Evolutionary conservation across 2,113 vertebrate genomes (phyloP).

Genomic region (Xyliphius kryptos): DNA sequence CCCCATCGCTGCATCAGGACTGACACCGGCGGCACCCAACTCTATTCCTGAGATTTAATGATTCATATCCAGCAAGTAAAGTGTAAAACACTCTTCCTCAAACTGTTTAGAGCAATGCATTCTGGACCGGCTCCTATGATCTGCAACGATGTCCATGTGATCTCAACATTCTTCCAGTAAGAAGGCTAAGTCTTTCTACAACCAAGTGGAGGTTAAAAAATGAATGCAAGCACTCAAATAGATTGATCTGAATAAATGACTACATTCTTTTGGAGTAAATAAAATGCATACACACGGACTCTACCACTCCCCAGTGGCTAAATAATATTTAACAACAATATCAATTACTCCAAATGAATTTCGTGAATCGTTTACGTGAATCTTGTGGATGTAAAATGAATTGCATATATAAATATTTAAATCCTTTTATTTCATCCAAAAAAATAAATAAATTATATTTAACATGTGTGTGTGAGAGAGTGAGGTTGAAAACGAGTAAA

Average conservation of each 20-base stretch:
- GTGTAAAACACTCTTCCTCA: not conserved
- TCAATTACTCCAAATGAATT: not conserved
- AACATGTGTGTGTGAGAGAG: too few species aligned
- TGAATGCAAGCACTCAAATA: too few species aligned
- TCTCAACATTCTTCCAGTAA: not conserved
- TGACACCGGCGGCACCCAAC: not conserved
- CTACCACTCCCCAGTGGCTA: not conserved
- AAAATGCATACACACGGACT: not conserved
- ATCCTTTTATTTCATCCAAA: not conserved
- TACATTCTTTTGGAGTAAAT: not conserved
- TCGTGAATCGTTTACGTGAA: not conserved
- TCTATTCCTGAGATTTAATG: not conserved
- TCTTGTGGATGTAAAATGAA: not conserved
- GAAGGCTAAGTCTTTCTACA: not conserved
- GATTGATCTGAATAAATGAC: not conserved
- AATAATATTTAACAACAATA: too few species aligned
- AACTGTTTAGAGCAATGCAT: not conserved
- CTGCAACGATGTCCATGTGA: not conserved
- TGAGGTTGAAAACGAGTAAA: too few species aligned
- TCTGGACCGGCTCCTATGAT: not conserved
- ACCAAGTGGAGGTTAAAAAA: not conserved
- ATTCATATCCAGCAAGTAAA: not conserved
- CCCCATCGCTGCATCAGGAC: not conserved
- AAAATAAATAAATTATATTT: not conserved
- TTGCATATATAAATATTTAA: not conserved